Percentiles rank a stretch among this genome's conserved stretches.
Evolutionary conservation across 2,888 invertebrate species (phyloP).

Genomic region (Sarcophaga rosellei): DNA sequence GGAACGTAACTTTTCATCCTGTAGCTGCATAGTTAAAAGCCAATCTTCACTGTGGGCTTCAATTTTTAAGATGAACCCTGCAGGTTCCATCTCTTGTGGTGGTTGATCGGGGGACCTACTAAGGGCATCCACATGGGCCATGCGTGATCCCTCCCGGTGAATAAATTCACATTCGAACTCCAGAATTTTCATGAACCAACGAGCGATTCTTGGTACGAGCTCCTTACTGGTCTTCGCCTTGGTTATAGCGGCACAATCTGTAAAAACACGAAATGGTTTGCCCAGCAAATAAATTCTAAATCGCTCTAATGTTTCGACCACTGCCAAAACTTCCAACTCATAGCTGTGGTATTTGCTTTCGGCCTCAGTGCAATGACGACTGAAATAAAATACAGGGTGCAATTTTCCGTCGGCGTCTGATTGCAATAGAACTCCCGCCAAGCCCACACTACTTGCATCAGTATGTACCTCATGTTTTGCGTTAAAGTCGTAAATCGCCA

Average conservation of each 20-base stretch:
- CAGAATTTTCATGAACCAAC: constrained; percentile 51
- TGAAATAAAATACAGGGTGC: constrained; percentile 62
- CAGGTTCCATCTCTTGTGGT: not conserved
- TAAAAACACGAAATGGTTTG: constrained; percentile 47
- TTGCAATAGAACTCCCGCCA: constrained; percentile 42
- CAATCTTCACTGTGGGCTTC: no score
- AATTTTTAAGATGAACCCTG: not conserved
- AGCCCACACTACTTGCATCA: constrained; percentile 42
- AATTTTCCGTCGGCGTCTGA: not conserved
- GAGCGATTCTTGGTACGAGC: constrained; percentile 42
- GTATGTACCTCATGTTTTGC: constrained; percentile 63
- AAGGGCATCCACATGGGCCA: no score
- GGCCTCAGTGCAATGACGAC: constrained; percentile 52
- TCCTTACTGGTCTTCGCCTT: constrained; percentile 40
- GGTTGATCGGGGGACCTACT: not conserved
- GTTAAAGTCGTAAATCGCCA: constrained; percentile 41
- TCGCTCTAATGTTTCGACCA: constrained; percentile 58
- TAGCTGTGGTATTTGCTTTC: constrained; percentile 62
- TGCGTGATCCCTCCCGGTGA: no score
- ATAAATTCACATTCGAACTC: no score
- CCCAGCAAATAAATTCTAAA: constrained; percentile 57
- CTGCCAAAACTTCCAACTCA: constrained; percentile 64
- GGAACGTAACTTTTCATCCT: not conserved
- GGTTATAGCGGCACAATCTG: constrained; percentile 57
- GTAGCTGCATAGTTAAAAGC: no score